Evolutionary conservation across 2,888 invertebrate genomes (phyloP).

Genomic region (Sinohyriopsis cumingii): DNA sequence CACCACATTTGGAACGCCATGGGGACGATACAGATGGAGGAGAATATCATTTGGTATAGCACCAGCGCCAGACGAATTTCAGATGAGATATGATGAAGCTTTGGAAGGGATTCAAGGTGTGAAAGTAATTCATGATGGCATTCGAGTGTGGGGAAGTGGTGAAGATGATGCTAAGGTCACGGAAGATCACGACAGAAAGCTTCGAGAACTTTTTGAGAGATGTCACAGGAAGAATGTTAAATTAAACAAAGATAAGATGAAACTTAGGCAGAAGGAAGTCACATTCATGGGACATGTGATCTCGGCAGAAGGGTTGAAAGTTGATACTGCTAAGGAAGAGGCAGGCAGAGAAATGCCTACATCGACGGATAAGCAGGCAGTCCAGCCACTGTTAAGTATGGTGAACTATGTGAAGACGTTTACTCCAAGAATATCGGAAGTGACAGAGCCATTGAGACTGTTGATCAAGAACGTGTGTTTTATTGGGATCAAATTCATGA

Average conservation of each 20-base stretch:
- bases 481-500: constrained; percentile 23
- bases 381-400: constrained; percentile 25
- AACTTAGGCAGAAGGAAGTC: constrained; percentile 14
- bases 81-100: constrained; percentile 15
- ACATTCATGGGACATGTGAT: constrained; percentile 26
- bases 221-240: constrained; percentile 22
- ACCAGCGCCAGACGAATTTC: constrained; percentile 37
- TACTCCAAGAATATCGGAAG: constrained; percentile 21
- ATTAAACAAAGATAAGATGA: constrained; percentile 24
- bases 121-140: constrained; percentile 23
- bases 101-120: constrained; percentile 22
- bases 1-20: constrained; percentile 41
- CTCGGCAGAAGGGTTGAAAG: constrained; percentile 18
- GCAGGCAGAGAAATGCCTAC: constrained; percentile 26
- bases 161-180: constrained; percentile 19
- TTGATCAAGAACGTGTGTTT: constrained; percentile 20
- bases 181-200: constrained; percentile 20
- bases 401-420: constrained; percentile 30
- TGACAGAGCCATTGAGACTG: constrained; percentile 19
- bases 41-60: constrained; percentile 38
- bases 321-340: constrained; percentile 21
- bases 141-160: constrained; percentile 22
- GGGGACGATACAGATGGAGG: constrained; percentile 37
- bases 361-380: constrained; percentile 19
- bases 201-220: constrained; percentile 13